Evolutionary conservation across 1,140 invertebrate species (phyloP).

Genomic region (Dufourea novaeangliae): DNA sequence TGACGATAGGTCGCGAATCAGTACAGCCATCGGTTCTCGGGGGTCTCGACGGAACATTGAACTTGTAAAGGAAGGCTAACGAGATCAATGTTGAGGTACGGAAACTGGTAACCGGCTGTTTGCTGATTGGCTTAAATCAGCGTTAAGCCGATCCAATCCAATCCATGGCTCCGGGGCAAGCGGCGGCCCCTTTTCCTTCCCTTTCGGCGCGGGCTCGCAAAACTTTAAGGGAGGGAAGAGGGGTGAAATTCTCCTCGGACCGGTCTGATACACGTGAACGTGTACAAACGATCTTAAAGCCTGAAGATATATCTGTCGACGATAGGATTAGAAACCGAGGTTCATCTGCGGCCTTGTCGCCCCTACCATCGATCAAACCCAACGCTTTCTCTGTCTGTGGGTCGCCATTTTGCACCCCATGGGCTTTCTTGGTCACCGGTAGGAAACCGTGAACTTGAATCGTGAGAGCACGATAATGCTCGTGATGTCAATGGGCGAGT

Average conservation of each 20-base stretch:
- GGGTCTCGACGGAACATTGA: constrained; percentile 77
- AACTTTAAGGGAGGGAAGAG: no score
- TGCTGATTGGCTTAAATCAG: constrained; percentile 82
- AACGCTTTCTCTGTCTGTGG: not conserved
- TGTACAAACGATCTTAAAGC: constrained; percentile 38
- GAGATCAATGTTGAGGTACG: constrained; percentile 78
- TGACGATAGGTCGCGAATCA: constrained; percentile 42
- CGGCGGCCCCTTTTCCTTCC: constrained; percentile 74
- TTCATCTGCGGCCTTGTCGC: constrained; percentile 8
- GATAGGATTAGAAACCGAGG: constrained; percentile 58
- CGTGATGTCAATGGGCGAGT: no score
- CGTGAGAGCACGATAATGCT: no score
- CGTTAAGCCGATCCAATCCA: constrained; percentile 82
- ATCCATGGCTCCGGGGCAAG: constrained; percentile 74
- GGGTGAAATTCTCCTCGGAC: constrained; percentile 47
- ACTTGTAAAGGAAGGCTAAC: constrained; percentile 80
- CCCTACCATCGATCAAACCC: not conserved
- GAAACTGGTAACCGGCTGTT: constrained; percentile 76
- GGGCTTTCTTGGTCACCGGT: not conserved
- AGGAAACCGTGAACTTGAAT: no score
- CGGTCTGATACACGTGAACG: constrained; percentile 46
- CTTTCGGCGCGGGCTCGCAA: constrained; percentile 52
- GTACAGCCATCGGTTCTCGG: constrained; percentile 4
- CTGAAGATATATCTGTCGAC: constrained; percentile 41
- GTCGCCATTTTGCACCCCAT: not conserved